Conservation (phyloP, 2,888 invertebrate species). For the Leptura quadrifasciata region DNA sequence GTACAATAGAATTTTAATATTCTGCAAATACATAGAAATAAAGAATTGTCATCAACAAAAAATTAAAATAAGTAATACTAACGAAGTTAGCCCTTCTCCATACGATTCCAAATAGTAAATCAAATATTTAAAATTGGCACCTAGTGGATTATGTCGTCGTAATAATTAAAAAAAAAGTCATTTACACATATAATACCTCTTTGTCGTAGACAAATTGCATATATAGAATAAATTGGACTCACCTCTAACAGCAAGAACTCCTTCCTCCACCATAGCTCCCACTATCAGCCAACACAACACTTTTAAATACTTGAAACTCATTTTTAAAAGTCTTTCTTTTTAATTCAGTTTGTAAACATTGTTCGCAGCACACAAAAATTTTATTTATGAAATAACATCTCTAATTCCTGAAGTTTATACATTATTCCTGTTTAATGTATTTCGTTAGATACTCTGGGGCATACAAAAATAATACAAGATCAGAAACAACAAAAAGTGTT, state of each 20-base stretch:
- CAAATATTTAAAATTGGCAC: too few relatives aligned
- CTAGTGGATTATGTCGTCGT: too few relatives aligned
- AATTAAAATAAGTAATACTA: too few relatives aligned
- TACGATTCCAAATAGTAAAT: too few relatives aligned
- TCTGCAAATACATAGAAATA: too few relatives aligned
- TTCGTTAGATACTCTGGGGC: background rate
- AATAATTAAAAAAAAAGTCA: too few relatives aligned
- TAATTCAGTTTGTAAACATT: conserved; percentile 12
- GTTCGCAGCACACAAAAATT: background rate
- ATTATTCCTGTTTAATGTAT: background rate
- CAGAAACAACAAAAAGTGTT: background rate
- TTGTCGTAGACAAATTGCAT: too few relatives aligned
- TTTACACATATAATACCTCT: too few relatives aligned
- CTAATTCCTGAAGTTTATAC: background rate
- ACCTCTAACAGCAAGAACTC: conserved; percentile 23
- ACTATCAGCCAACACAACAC: conserved; percentile 26
- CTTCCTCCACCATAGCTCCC: conserved; percentile 24
- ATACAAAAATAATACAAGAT: background rate
- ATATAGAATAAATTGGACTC: conserved; percentile 14
- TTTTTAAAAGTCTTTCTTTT: background rate
- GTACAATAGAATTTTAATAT: too few relatives aligned
- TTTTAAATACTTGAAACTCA: conserved; percentile 22
- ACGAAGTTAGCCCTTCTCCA: too few relatives aligned
- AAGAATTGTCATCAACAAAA: too few relatives aligned
- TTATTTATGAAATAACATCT: conserved; percentile 6